These are phyloP conservation scores for Microctenopoma steveboyesi DNA, from an alignment of 2,797 vertebrate genomes.

Conservation along the genomic window DNA sequence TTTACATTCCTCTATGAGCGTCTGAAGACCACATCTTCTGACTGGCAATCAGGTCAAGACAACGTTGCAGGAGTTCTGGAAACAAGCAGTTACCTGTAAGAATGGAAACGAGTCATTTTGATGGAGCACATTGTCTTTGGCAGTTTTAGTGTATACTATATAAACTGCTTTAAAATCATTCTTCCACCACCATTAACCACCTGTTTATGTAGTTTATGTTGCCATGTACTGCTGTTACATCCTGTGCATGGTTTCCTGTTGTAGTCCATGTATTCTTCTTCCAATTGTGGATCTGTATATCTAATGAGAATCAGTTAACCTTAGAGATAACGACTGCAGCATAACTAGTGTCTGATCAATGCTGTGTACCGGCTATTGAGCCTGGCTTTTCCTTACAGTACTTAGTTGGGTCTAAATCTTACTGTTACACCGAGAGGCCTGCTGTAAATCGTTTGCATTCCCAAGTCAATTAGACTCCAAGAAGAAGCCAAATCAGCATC, in stretches of 20 bases:
- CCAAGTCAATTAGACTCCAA: background rate
- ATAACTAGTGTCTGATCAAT: background rate
- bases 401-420: background rate
- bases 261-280: background rate
- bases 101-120: no score
- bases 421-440: background rate
- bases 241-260: background rate
- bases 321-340: background rate
- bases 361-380: slow-evolving; percentile 3
- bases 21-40: slow-evolving; percentile 39
- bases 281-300: background rate
- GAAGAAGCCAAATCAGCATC: background rate
- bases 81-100: slow-evolving; percentile 26
- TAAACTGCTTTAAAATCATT: background rate
- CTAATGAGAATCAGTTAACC: background rate
- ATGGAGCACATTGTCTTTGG: no score
- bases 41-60: slow-evolving; percentile 9
- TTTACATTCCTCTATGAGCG: slow-evolving; percentile 16
- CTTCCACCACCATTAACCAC: background rate
- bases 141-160: background rate
- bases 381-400: background rate
- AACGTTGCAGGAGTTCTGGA: background rate
- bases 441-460: background rate
- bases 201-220: background rate
- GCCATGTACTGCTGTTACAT: background rate